These are phyloP conservation scores for Polypterus senegalus DNA, from an alignment of 2,113 vertebrate genomes.

Conservation along the genomic window DNA sequence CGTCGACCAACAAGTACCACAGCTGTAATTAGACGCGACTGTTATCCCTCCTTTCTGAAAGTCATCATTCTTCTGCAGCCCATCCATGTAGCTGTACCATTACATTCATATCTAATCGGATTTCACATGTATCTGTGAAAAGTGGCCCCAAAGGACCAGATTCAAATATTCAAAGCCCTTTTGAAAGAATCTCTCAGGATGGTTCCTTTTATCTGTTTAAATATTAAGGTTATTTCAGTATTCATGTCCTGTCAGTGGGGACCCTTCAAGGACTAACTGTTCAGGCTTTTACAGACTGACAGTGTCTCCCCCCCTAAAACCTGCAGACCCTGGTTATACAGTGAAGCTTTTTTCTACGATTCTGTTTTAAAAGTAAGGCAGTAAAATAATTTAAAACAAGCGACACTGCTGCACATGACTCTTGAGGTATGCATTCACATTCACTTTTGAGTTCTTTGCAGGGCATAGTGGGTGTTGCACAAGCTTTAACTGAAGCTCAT, in stretches of 20 bases:
- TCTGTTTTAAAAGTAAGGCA: no score
- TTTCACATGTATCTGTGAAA: conserved; percentile 31
- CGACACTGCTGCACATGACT: no score
- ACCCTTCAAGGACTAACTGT: conserved; percentile 32
- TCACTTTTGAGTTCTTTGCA: no score
- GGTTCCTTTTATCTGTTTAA: conserved; percentile 32
- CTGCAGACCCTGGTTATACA: no score
- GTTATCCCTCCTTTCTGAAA: conserved; percentile 21
- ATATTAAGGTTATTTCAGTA: conserved; percentile 29
- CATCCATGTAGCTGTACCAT: conserved; percentile 26
- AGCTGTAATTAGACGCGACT: conserved; percentile 26
- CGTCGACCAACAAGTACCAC: conserved; percentile 6
- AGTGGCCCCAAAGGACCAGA: conserved; percentile 37
- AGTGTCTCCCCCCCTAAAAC: no score
- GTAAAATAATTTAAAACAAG: no score
- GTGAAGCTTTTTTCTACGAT: no score
- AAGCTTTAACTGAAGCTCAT: no score
- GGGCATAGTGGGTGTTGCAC: no score
- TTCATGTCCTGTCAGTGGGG: conserved; percentile 30
- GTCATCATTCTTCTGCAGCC: conserved; percentile 26
- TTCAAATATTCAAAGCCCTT: conserved; percentile 36
- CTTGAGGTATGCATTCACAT: no score
- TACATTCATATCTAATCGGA: conserved; percentile 39
- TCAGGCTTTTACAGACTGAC: not conserved
- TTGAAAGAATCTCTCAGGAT: conserved; percentile 31